These are phyloP conservation scores for Odontocolon sp. DNA, from an alignment of 2,888 invertebrate genomes.

Conservation along the genomic window DNA sequence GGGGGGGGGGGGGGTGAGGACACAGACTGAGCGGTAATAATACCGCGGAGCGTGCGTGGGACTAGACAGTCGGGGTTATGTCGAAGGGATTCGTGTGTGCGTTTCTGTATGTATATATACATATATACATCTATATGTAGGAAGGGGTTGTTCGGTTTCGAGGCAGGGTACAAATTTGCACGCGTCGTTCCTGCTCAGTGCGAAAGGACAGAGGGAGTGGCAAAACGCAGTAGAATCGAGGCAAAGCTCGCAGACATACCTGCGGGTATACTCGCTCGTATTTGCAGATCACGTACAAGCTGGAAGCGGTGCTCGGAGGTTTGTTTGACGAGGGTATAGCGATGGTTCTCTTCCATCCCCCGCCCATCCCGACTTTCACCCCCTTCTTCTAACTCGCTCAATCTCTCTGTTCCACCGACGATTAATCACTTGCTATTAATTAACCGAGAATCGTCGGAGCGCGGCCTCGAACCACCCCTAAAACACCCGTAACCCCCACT, in stretches of 20 bases:
- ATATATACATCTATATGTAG: background rate
- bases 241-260: constrained; percentile 53
- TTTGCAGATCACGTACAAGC: constrained; percentile 75
- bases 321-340: constrained; percentile 77
- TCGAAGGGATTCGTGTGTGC: constrained; percentile 32
- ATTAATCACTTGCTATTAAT: constrained; percentile 79
- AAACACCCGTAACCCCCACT: constrained; percentile 28
- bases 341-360: background rate
- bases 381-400: background rate
- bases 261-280: constrained; percentile 62
- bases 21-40: constrained; percentile 15
- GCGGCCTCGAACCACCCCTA: constrained; percentile 26
- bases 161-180: constrained; percentile 42
- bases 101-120: constrained; percentile 16
- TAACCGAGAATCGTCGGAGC: constrained; percentile 71
- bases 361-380: background rate
- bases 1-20: background rate
- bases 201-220: background rate
- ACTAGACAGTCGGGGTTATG: constrained; percentile 34
- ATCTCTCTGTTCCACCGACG: constrained; percentile 64
- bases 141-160: constrained; percentile 15
- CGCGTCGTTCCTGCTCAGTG: constrained; percentile 27
- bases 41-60: constrained; percentile 14
- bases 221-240: constrained; percentile 37
- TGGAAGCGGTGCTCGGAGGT: constrained; percentile 68